Percentiles rank a stretch among this genome's conserved stretches.
phyloP scores from a whole-genome alignment of 2,888 invertebrate genomes.

The Theodoxus fluviatilis region DNA sequence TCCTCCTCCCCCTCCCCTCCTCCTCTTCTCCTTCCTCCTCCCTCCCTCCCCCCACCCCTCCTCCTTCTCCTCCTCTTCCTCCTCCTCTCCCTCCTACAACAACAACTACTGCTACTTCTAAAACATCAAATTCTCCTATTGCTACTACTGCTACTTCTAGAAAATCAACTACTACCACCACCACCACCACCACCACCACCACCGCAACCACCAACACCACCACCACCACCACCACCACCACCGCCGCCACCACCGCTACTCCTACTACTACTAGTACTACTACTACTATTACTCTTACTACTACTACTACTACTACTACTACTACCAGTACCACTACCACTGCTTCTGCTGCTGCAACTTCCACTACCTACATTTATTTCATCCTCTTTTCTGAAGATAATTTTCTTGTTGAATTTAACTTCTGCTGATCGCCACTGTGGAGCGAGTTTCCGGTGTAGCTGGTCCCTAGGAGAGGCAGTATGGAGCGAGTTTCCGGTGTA shows the following conservation, averaged over 20 bases:
- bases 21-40: neutral
- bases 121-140: neutral
- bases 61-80: neutral
- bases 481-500: too few species aligned
- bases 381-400: too few species aligned
- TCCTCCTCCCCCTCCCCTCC: neutral
- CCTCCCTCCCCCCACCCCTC: neutral
- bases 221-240: neutral
- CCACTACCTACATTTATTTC: too few species aligned
- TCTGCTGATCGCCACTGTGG: too few species aligned
- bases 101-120: neutral
- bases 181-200: neutral
- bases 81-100: neutral
- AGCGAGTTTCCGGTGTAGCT: too few species aligned
- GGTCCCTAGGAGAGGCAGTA: too few species aligned
- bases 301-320: neutral
- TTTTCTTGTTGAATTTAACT: too few species aligned
- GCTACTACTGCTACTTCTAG: neutral
- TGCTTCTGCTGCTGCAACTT: too few species aligned
- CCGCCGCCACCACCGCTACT: neutral
- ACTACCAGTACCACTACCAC: neutral
- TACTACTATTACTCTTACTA: neutral
- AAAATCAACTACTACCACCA: neutral
- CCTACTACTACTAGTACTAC: neutral
- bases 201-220: neutral